These are phyloP conservation scores for Zygogramma bicolorata DNA, from an alignment of 2,888 invertebrate genomes.

Conservation along the genomic window DNA sequence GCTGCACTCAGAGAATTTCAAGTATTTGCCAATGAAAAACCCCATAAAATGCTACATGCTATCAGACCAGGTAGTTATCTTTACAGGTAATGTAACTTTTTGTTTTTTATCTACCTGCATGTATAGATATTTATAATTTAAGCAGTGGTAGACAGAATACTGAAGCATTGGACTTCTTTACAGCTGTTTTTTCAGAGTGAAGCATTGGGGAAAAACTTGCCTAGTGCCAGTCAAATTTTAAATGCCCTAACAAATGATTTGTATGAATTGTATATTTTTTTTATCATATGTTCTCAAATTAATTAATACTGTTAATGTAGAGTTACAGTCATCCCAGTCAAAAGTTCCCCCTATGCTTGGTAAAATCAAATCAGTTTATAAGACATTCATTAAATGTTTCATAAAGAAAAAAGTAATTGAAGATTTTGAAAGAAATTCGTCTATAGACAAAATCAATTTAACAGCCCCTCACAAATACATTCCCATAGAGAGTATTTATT, in stretches of 20 bases:
- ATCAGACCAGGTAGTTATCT: constrained; percentile 29
- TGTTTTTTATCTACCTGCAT: background rate
- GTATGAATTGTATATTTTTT: constrained; percentile 16
- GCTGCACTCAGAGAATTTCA: constrained; percentile 13
- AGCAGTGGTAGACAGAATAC: constrained; percentile 25
- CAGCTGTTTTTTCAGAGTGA: constrained; percentile 17
- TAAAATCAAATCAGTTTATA: constrained; percentile 11
- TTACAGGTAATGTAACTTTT: constrained; percentile 15
- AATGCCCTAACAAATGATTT: background rate
- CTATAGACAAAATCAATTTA: background rate
- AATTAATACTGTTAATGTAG: constrained; percentile 5
- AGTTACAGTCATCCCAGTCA: constrained; percentile 12
- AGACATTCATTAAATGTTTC: background rate
- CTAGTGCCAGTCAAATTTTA: constrained; percentile 12
- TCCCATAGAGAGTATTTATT: background rate
- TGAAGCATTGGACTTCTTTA: constrained; percentile 17
- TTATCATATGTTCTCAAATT: constrained; percentile 19
- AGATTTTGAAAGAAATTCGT: background rate
- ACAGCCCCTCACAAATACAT: background rate
- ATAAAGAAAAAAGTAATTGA: constrained; percentile 5
- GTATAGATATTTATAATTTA: background rate
- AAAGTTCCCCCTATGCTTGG: constrained; percentile 1
- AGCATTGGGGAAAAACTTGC: constrained; percentile 15
- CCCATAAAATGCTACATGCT: constrained; percentile 21
- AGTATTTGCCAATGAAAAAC: constrained; percentile 21